Base-by-base conservation (phyloP, 2,888 invertebrate species). In the Choristoneura rosaceana region DNA sequence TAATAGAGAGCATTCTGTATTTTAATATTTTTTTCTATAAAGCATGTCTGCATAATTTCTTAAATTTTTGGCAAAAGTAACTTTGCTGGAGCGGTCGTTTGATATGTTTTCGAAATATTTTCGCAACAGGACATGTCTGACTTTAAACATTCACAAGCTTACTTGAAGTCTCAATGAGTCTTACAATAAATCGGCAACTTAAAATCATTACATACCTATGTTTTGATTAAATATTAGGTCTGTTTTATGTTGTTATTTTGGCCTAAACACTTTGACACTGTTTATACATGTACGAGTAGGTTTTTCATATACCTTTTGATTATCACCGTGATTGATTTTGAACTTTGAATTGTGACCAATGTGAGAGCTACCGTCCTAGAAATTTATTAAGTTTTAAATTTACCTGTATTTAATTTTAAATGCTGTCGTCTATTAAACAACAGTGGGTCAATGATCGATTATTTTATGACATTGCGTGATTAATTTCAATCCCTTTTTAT, bases 11-110 rank as follows among this genome's bases (percentile, higher is more conserved):
- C 55, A 55, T 25, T 10, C 8, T 17, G 15, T 52, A 17, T 52
- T 55, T 25, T 12, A 55, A 4, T 43, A 25, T 55, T 55, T 55
- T 55, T 25, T 55, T 55, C 4, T 12, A 10, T 55, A 10, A 25
- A 55, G 55, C 55, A 55, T 55, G 55, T 17, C 25, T n/a, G 55
- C 25, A 55, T 55, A 8, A 55, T 55, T 55, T 55, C 25, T 55
- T 25, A 25, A 55, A 55, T 8, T 55, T 17, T 55, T 25, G 10
- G n/a, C 25, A 17, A 10, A 25, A 55, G 25, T 25, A 25, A 12
- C 10, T 55, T 55, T 55, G 12, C 10, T 25, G 25, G 17, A 52
- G 17, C 15, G 52, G 52, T 17, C 9, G 17, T 52, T 50, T 50
- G n/a, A 43, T 5, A 38, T 38, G 5, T 38, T 38, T 38, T 38